Percentiles rank a stretch among this genome's conserved stretches.
Evolutionary conservation across 2,113 vertebrate genomes (phyloP).

Genomic region (Diphyllodes magnificus): DNA sequence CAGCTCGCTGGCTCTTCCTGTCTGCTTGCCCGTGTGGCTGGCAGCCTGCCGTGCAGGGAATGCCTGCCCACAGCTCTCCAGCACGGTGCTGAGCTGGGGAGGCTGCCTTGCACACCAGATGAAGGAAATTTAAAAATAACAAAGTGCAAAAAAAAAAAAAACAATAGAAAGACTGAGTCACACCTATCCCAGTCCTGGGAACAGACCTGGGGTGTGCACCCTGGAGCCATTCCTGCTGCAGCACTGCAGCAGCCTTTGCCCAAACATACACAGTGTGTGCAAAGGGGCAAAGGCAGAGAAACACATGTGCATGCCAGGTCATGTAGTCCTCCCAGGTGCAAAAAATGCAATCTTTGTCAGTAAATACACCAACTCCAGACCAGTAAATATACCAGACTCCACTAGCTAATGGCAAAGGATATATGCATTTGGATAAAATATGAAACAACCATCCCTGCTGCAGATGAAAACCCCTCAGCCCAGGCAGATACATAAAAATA

Average conservation of each 20-base stretch:
- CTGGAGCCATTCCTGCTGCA: neutral
- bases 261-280: neutral
- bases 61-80: neutral
- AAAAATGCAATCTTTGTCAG: neutral
- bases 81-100: neutral
- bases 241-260: neutral
- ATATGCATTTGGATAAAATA: neutral
- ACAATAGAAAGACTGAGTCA: fast-evolving
- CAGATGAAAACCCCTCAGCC: neutral
- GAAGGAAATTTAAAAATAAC: neutral
- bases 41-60: neutral
- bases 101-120: neutral
- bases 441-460: neutral
- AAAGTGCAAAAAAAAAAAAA: neutral
- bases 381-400: neutral
- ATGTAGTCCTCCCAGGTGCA: neutral
- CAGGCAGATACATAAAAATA: neutral
- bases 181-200: neutral
- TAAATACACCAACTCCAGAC: neutral
- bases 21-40: neutral
- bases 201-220: neutral
- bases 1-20: neutral
- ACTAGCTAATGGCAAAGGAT: neutral
- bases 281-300: neutral
- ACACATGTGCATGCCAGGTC: neutral